Base-by-base conservation (phyloP, 2,888 invertebrate genomes). In the Rosalia funebris region DNA sequence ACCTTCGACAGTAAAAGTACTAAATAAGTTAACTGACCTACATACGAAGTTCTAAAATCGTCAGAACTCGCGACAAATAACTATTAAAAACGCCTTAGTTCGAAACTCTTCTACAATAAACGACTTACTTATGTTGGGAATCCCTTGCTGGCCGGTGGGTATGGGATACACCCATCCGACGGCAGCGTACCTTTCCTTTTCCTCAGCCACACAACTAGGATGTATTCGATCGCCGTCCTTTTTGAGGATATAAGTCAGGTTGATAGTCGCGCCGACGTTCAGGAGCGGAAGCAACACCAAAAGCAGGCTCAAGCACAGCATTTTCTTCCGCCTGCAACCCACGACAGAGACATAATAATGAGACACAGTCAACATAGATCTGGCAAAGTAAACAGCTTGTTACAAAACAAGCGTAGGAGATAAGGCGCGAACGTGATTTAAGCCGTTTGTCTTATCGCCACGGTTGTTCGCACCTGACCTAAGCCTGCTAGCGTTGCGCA, bases 81-180 rank as follows among this genome's bases (percentile, higher is more conserved):
- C n/a, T n/a, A n/a, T n/a, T n/a, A n/a, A n/a, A n/a, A n/a, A n/a
- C n/a, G n/a, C n/a, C n/a, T n/a, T n/a, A n/a, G n/a, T n/a, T n/a
- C n/a, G n/a, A n/a, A n/a, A n/a, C n/a, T n/a, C n/a, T n/a, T n/a
- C n/a, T n/a, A n/a, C n/a, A 52, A 15, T 9, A 34, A 25, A 25
- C 12, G 41, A 34, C 75, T 74, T 63, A 79, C 79, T 75, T 45
- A 73, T 71, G 60, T 69, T 66, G 3, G 78, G 77, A 42, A 75
- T 45, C 20, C 68, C 62, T 39, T 68, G 67, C 45, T 68, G 57
- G 44, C 32, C 60, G 16, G 60, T 63, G n/a, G 74, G 73, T 45
- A 79, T 65, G 4, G 79, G 79, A 60, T 75, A 80, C 16, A 76
- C 66, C 79, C 79, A 80, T 12, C 76, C 78, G 16, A 79, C 65